Conservation (phyloP, 1,140 invertebrate genomes). For the Ips nitidus region DNA sequence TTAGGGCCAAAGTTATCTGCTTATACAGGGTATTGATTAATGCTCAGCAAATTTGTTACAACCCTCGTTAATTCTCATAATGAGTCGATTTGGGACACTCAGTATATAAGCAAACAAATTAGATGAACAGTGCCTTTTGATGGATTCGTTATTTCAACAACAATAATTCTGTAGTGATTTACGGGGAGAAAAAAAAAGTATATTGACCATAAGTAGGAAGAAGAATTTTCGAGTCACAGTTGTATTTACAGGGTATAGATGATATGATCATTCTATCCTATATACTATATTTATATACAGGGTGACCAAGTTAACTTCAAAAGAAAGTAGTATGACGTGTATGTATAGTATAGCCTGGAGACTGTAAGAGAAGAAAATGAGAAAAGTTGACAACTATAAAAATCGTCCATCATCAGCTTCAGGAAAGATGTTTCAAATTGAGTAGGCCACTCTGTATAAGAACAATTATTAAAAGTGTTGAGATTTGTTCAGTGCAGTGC, state of each 20-base stretch:
- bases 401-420: neutral
- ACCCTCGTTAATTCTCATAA: too few species aligned
- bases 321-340: slow-evolving; percentile 20
- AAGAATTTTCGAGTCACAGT: slow-evolving; percentile 31
- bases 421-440: neutral
- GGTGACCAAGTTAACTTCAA: too few species aligned
- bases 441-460: neutral
- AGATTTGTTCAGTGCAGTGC: neutral
- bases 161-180: neutral
- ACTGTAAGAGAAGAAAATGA: slow-evolving; percentile 19
- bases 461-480: neutral
- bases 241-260: slow-evolving; percentile 34
- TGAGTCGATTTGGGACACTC: neutral
- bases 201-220: slow-evolving; percentile 53
- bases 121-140: neutral
- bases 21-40: too few species aligned
- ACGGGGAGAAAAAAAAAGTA: slow-evolving; percentile 18
- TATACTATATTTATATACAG: neutral
- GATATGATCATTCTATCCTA: slow-evolving; percentile 46
- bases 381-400: neutral
- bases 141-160: neutral
- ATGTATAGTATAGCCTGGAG: neutral
- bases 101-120: neutral
- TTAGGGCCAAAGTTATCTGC: too few species aligned
- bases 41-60: too few species aligned